These are phyloP conservation scores for Carettochelys insculpta DNA, from an alignment of 2,113 vertebrate genomes.

Conservation along the genomic window DNA sequence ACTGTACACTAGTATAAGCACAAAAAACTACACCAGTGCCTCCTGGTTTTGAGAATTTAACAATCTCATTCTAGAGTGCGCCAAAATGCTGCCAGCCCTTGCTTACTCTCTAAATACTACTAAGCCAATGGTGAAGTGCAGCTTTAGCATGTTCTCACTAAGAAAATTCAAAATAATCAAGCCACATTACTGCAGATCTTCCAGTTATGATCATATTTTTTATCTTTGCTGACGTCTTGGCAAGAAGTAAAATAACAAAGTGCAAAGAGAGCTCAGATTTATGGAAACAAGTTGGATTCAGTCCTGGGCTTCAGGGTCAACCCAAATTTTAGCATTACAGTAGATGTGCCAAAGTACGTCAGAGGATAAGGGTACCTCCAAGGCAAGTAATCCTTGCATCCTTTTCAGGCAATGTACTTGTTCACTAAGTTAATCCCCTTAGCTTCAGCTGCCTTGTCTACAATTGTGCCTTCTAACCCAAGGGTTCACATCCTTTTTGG, in stretches of 20 bases:
- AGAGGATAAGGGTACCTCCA: neutral
- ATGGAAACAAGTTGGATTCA: neutral
- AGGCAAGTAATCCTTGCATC: neutral
- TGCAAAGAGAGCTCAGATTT: accelerated
- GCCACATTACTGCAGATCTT: neutral
- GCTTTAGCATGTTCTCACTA: neutral
- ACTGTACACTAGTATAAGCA: neutral
- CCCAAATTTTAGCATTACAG: neutral
- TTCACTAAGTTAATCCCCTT: neutral
- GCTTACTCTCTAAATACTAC: neutral
- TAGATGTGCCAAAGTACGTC: neutral
- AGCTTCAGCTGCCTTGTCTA: neutral
- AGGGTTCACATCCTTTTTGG: no score
- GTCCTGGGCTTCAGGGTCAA: neutral
- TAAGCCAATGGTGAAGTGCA: neutral
- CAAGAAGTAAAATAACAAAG: neutral
- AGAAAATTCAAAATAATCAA: neutral
- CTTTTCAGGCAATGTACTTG: neutral
- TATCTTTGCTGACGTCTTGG: slow-evolving; percentile 9
- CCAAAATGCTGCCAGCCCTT: neutral
- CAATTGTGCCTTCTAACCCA: accelerated
- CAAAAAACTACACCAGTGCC: neutral
- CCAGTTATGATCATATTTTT: neutral
- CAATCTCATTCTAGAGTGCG: neutral
- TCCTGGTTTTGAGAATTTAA: neutral